Evolutionary conservation across 2,113 vertebrate genomes (phyloP).

Genomic region (Callaeas wilsoni): DNA sequence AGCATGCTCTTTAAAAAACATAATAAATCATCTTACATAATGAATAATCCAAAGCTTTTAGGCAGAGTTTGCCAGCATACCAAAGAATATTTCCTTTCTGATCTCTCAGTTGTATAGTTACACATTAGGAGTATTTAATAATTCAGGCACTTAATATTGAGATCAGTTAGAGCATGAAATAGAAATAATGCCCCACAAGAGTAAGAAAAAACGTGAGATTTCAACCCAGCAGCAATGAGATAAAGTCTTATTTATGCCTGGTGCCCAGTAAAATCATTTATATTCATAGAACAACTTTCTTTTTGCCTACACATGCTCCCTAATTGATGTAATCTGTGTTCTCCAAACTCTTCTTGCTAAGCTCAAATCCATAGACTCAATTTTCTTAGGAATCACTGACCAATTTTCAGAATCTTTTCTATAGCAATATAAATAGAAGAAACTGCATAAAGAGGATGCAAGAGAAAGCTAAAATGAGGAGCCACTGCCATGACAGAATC

Average conservation of each 20-base stretch:
- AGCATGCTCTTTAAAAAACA: background rate
- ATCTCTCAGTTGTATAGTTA: background rate
- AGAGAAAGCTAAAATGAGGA: background rate
- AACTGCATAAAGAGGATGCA: background rate
- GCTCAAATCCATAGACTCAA: background rate
- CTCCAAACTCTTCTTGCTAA: background rate
- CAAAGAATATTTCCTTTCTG: background rate
- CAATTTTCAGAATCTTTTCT: background rate
- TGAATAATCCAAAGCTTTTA: background rate
- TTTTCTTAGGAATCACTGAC: background rate
- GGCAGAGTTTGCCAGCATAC: background rate
- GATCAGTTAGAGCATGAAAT: background rate
- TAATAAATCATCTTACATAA: background rate
- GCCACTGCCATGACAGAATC: background rate
- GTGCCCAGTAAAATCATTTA: background rate
- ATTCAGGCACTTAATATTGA: background rate
- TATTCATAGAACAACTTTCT: background rate
- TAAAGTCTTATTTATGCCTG: background rate
- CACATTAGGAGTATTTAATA: background rate
- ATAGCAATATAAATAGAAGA: background rate
- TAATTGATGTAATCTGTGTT: background rate
- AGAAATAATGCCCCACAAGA: background rate
- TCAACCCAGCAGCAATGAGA: background rate
- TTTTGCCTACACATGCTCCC: background rate
- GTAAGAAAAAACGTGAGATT: background rate